Evolutionary conservation across 1,140 invertebrate species (phyloP).

Genomic region (Lycorma delicatula): DNA sequence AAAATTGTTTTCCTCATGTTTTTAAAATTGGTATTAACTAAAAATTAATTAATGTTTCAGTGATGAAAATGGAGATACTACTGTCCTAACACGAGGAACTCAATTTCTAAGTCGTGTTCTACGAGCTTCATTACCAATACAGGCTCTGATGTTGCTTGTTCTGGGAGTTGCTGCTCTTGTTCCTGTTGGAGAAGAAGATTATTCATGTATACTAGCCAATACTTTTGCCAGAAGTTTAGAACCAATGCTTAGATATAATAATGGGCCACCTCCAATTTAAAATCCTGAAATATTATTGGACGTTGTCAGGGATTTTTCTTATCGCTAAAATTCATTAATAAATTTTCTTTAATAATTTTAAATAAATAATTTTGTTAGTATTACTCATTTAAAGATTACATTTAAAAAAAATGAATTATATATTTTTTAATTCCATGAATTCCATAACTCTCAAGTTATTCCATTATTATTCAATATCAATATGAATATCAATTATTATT

Average conservation of each 20-base stretch:
- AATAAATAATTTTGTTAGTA: no score
- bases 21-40: neutral
- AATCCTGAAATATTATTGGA: no score
- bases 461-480: no score
- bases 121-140: slow-evolving; percentile 81
- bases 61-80: slow-evolving; percentile 49
- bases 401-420: no score
- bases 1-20: no score
- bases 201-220: slow-evolving; percentile 71
- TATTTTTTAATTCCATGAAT: no score
- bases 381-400: no score
- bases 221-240: slow-evolving; percentile 71
- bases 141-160: slow-evolving; percentile 78
- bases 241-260: slow-evolving; percentile 75
- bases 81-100: slow-evolving; percentile 60
- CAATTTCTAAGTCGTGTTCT: slow-evolving; percentile 79
- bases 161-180: slow-evolving; percentile 81
- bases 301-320: no score
- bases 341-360: no score
- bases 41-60: slow-evolving; percentile 16
- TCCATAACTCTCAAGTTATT: no score
- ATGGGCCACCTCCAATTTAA: slow-evolving; percentile 83
- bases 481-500: no score
- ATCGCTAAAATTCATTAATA: no score
- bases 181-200: slow-evolving; percentile 76